Evolutionary conservation across 2,888 invertebrate species (phyloP).

Genomic region (Phaonia tiefii): DNA sequence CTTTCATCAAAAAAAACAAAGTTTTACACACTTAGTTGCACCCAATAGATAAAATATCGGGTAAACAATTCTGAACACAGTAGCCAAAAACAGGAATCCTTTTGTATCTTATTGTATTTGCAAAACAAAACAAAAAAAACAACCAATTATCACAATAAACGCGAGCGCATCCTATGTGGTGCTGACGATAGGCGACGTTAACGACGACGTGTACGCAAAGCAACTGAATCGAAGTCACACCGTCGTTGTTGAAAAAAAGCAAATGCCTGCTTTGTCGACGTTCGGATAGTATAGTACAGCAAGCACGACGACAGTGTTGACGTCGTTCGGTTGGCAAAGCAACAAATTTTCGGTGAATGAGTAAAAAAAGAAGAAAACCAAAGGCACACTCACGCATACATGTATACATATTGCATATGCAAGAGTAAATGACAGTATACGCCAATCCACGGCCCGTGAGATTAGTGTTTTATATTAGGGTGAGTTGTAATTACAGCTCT

Average conservation of each 20-base stretch:
- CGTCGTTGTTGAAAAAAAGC: slow-evolving; percentile 5
- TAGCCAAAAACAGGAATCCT: slow-evolving; percentile 21
- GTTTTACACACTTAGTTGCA: too few relatives aligned
- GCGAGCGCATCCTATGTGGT: slow-evolving; percentile 54
- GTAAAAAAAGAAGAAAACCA: slow-evolving; percentile 11
- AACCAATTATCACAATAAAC: slow-evolving; percentile 39
- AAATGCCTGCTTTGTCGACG: slow-evolving; percentile 50
- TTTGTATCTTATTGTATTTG: slow-evolving; percentile 1
- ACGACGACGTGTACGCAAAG: slow-evolving; percentile 65
- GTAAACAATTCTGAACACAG: too few relatives aligned
- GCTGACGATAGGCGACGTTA: slow-evolving; percentile 54
- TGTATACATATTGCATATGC: neutral
- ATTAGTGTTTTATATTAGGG: too few relatives aligned
- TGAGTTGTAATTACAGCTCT: too few relatives aligned
- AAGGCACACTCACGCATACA: neutral
- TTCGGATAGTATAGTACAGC: slow-evolving; percentile 56
- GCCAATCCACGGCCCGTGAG: neutral
- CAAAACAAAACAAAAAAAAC: neutral
- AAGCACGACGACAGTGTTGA: slow-evolving; percentile 59
- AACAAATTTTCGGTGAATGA: slow-evolving; percentile 42
- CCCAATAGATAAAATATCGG: too few relatives aligned
- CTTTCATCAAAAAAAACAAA: too few relatives aligned
- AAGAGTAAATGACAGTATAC: neutral
- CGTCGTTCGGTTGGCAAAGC: slow-evolving; percentile 63
- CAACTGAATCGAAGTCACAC: slow-evolving; percentile 46